Base-by-base conservation (phyloP, 2,888 invertebrate species). In the Mythimna impura region DNA sequence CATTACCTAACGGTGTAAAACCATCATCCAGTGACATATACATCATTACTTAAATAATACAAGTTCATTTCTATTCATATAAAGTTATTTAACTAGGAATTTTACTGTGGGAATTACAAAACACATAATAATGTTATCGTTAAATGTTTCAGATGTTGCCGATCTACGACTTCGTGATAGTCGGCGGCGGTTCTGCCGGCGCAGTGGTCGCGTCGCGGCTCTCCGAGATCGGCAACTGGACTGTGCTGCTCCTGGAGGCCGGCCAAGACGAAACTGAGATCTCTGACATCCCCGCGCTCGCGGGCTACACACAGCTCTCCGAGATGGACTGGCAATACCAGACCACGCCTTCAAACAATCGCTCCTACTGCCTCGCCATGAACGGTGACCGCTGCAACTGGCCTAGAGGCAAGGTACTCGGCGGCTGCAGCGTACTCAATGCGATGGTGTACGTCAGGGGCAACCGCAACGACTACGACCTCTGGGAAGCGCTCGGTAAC, bases 251-350 rank as follows among this genome's bases (percentile, higher is more conserved):
- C 9, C 91, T 99, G 73, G 99, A 99, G 93, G 99, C 99, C 1
- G 98, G 99, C 54, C 97, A 98, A 58, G 98, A 99, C 93, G 99
- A 99, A 93, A 98, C 98, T 81, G 98, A 98, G 94, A 97, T 99
- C 78, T 98, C 98, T 7, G 99, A 99, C 93, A 97, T 99, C 71
- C 99, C 99, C 3, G 97, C 98, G 0, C 93, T 99, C 77, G 98
- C 98, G 34, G 98, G 98, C 20, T 99, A 98, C 92, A 97, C 97
- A 36, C 99, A 99, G 91, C 97, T 98, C 76, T 98, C 98, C 34
- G 98, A 98, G 50, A 97, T 99, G 92, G 99, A 99, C 94, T 99
- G 99, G 99, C 98, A 99, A 94, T 99, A 98, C 93, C 98, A 98
- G 93, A 99, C 99, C 4, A 97, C 98, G 7, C 98, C 98, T 0